Conservation (phyloP, 2,113 vertebrate genomes). For the Tetrax tetrax region DNA sequence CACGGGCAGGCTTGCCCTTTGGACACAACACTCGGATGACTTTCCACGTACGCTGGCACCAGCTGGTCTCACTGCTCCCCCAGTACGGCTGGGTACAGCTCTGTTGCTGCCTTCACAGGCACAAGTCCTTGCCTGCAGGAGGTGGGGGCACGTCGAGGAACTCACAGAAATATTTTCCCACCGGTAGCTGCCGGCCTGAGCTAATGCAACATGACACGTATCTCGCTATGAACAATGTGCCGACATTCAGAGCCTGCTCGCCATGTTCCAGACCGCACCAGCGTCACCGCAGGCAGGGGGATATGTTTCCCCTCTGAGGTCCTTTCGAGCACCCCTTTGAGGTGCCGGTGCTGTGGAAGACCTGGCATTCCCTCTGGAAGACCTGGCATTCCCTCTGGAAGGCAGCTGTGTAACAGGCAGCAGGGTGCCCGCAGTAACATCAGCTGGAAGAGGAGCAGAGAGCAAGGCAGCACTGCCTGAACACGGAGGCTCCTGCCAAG, state of each 20-base stretch:
- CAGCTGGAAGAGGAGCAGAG: background rate
- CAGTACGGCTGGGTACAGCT: background rate
- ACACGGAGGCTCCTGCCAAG: background rate
- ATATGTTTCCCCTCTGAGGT: background rate
- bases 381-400: background rate
- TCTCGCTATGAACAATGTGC: background rate
- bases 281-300: background rate
- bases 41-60: background rate
- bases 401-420: background rate
- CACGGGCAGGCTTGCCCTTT: background rate
- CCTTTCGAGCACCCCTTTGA: background rate
- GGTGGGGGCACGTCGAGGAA: constrained; percentile 19
- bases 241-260: constrained; percentile 50
- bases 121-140: constrained; percentile 43
- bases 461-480: background rate
- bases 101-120: background rate
- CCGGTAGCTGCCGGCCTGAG: constrained; percentile 37
- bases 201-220: constrained; percentile 52
- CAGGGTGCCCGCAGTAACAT: background rate
- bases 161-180: constrained; percentile 38
- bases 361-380: background rate
- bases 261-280: background rate
- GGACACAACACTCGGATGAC: background rate
- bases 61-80: background rate
- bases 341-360: background rate